Percentiles rank a stretch among this genome's conserved stretches.
Conservation (phyloP, 30 jellyfish, hydroid and myxozoan species). For the Phacellophora camtschatica region DNA sequence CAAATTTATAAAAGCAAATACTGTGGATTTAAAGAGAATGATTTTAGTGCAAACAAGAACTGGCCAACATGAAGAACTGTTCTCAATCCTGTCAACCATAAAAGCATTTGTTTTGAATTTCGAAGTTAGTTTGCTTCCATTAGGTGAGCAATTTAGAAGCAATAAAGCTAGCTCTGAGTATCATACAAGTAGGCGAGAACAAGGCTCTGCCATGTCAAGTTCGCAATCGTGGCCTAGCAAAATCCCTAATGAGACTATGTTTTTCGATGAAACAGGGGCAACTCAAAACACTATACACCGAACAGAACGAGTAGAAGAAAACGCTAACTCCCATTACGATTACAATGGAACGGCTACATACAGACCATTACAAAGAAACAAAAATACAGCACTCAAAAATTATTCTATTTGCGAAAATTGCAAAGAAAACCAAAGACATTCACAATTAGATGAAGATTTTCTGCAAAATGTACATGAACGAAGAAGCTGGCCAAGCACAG, state of each 20-base stretch:
- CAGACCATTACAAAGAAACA: neutral
- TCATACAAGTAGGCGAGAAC: neutral
- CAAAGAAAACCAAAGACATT: neutral
- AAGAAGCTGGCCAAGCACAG: constrained; percentile 30
- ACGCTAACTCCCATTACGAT: too few species aligned
- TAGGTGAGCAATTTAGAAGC: neutral
- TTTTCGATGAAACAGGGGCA: neutral
- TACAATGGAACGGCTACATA: neutral
- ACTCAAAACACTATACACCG: neutral
- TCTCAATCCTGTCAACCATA: neutral
- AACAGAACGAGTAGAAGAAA: neutral
- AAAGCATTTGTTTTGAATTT: neutral
- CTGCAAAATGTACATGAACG: neutral
- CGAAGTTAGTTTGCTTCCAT: neutral
- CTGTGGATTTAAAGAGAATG: neutral
- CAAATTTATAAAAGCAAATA: neutral
- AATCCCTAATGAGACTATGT: neutral
- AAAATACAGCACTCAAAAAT: neutral
- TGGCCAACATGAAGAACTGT: constrained; percentile 56
- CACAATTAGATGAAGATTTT: neutral
- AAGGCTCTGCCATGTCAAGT: neutral
- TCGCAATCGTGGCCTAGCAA: neutral
- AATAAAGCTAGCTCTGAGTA: neutral
- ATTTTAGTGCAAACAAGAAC: constrained; percentile 36
- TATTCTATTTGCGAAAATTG: neutral